These are phyloP conservation scores for Samia ricini DNA, from an alignment of 1,140 invertebrate genomes.

Conservation along the genomic window DNA sequence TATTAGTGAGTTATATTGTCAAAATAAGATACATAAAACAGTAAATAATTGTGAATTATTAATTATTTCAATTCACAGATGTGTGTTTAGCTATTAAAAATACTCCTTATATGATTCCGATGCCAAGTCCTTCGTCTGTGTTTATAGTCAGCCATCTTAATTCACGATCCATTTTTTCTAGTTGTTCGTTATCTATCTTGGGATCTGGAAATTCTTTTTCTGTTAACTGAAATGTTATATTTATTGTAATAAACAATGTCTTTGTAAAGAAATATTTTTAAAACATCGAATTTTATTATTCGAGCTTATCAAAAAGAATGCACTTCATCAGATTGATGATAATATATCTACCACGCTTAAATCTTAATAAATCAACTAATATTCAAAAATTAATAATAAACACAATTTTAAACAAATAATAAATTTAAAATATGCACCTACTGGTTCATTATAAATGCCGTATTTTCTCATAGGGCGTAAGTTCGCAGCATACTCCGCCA, in stretches of 20 bases:
- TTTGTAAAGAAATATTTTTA: too few relatives aligned
- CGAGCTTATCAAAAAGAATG: background rate
- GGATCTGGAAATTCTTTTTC: background rate
- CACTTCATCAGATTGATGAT: too few relatives aligned
- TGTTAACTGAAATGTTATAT: background rate
- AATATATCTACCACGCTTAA: too few relatives aligned
- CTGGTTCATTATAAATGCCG: background rate
- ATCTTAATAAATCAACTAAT: too few relatives aligned
- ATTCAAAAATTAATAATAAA: too few relatives aligned
- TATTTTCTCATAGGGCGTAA: background rate
- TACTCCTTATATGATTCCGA: background rate
- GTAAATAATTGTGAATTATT: too few relatives aligned
- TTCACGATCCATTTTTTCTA: background rate
- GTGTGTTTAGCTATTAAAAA: too few relatives aligned
- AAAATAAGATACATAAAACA: too few relatives aligned
- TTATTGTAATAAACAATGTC: background rate
- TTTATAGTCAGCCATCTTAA: conserved; percentile 1
- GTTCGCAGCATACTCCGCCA: too few relatives aligned
- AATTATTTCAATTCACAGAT: too few relatives aligned
- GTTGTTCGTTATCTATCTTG: background rate
- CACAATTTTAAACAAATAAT: background rate
- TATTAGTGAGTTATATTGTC: too few relatives aligned
- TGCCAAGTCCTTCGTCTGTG: background rate
- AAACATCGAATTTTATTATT: too few relatives aligned
- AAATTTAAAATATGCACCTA: background rate